A percentile compares a stretch with the other conserved stretches of the same genome.
Evolutionary conservation across 2,797 vertebrate species (phyloP).

Genomic region (Cyprinella venusta): DNA sequence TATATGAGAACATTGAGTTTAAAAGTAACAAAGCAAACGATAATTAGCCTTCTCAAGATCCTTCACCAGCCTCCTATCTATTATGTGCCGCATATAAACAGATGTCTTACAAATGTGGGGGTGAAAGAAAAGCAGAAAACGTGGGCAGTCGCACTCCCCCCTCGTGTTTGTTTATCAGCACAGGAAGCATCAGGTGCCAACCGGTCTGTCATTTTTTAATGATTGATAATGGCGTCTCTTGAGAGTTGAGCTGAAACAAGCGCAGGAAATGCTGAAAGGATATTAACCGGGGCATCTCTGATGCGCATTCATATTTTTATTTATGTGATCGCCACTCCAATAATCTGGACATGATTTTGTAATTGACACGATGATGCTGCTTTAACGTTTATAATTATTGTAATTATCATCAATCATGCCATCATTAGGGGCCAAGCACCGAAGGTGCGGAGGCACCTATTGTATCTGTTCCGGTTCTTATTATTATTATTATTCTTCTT

Average conservation of each 20-base stretch:
- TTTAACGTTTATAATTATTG: constrained; percentile 65
- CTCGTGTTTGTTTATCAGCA: constrained; percentile 37
- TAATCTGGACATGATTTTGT: constrained; percentile 51
- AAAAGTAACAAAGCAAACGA: constrained; percentile 24
- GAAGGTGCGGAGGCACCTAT: too few species aligned
- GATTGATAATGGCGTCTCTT: constrained; percentile 74
- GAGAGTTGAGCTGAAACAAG: constrained; percentile 68
- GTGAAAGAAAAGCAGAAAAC: constrained; percentile 11
- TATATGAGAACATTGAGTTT: constrained; percentile 24
- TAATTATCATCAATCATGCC: constrained; percentile 11
- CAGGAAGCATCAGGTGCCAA: constrained; percentile 44
- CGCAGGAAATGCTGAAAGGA: constrained; percentile 71
- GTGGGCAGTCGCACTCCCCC: not conserved
- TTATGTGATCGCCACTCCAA: constrained; percentile 60
- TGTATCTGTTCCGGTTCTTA: too few species aligned
- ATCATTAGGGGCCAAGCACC: too few species aligned
- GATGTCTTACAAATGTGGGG: constrained; percentile 13
- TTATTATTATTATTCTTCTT: too few species aligned
- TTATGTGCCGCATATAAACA: constrained; percentile 7
- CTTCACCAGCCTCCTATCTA: not conserved
- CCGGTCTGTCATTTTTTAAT: constrained; percentile 73
- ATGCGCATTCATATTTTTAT: constrained; percentile 21
- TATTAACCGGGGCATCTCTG: constrained; percentile 65
- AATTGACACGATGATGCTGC: constrained; percentile 56
- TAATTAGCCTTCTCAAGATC: constrained; percentile 22